Percentiles rank a stretch among this genome's conserved stretches.
These are phyloP conservation scores for Caenorhabditis wallacei DNA, from an alignment of 2,888 invertebrate species.

Conservation along the genomic window DNA sequence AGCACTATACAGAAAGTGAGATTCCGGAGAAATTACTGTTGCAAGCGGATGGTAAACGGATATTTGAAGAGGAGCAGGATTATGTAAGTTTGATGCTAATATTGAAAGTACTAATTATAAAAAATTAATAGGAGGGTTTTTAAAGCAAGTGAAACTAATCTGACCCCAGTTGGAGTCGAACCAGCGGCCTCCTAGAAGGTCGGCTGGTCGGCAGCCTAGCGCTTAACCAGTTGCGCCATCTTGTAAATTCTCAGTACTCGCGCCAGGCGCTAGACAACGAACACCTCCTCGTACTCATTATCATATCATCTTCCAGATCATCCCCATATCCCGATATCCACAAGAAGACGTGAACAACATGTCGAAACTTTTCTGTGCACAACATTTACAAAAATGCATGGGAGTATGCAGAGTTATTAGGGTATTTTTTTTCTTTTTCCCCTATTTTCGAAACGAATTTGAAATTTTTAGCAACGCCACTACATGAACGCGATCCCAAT, in stretches of 20 bases:
- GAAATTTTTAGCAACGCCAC: constrained; percentile 80
- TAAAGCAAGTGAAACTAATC: no score
- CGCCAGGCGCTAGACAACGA: no score
- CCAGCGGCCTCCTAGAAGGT: no score
- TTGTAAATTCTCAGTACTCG: no score
- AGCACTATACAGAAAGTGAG: constrained; percentile 80
- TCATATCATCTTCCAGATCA: constrained; percentile 79
- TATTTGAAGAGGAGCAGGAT: constrained; percentile 76
- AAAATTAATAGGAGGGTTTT: no score
- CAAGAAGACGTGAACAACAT: constrained; percentile 81
- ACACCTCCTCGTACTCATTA: no score
- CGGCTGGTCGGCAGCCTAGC: no score
- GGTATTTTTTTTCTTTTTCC: constrained; percentile 70
- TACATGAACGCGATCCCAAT: constrained; percentile 79
- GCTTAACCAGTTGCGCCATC: no score
- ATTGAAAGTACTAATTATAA: no score
- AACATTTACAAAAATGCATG: constrained; percentile 80
- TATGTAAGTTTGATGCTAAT: constrained; percentile 73
- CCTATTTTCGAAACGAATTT: background rate
- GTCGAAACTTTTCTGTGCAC: constrained; percentile 79
- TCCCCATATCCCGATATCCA: constrained; percentile 79
- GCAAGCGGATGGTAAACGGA: constrained; percentile 71
- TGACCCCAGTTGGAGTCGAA: no score
- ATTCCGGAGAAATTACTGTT: constrained; percentile 78
- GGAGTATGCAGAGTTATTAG: constrained; percentile 80